Conservation (phyloP, 2,797 vertebrate species). For the Decapterus maruadsi region DNA sequence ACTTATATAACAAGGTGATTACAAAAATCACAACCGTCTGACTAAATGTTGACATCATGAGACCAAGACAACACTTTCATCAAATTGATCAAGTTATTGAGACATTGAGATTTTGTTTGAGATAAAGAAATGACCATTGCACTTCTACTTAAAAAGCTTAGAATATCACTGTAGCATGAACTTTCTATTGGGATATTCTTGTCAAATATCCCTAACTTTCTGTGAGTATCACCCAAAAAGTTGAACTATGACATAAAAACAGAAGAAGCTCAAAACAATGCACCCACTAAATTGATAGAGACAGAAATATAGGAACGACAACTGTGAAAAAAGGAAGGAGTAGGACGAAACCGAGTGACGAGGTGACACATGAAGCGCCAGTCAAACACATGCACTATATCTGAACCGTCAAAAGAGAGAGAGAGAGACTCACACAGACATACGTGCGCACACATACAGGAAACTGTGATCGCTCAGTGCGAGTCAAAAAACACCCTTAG, state of each 20-base stretch:
- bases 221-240: background rate
- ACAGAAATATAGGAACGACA: background rate
- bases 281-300: background rate
- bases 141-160: no score
- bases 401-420: background rate
- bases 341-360: background rate
- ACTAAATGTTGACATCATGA: no score
- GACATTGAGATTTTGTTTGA: no score
- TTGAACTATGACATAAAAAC: background rate
- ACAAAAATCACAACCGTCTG: no score
- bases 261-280: background rate
- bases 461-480: conserved; percentile 45
- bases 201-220: no score
- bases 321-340: background rate
- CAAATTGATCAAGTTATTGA: no score
- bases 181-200: no score
- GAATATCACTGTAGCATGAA: no score
- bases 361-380: background rate
- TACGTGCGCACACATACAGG: conserved; percentile 47
- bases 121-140: no score
- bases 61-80: no score
- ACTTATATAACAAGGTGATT: no score
- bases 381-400: background rate
- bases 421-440: background rate
- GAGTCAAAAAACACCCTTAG: conserved; percentile 21